Evolutionary conservation across 92 coral and sea anemone species (phyloP).

Genomic region (Heteractis magnifica): DNA sequence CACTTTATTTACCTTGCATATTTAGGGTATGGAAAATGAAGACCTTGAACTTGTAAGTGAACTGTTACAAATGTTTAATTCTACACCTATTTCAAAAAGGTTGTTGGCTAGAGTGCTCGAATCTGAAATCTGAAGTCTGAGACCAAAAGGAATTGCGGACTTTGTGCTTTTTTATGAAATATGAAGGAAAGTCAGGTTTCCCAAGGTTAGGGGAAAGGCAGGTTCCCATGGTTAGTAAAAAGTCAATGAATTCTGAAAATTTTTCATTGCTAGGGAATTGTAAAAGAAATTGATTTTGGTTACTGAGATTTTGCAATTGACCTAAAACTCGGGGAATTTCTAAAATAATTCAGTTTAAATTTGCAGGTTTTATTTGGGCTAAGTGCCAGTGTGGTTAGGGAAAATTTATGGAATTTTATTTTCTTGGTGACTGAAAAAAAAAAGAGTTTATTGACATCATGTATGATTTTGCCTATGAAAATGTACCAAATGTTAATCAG

Average conservation of each 20-base stretch:
- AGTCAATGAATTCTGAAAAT: background rate
- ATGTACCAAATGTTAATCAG: slow-evolving; percentile 44
- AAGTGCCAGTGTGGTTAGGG: too few species aligned
- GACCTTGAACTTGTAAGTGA: slow-evolving; percentile 7
- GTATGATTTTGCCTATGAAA: slow-evolving; percentile 49
- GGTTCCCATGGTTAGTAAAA: background rate
- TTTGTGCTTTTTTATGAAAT: background rate
- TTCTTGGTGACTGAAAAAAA: background rate
- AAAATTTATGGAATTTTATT: too few species aligned
- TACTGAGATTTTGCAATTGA: too few species aligned
- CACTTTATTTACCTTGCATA: too few species aligned
- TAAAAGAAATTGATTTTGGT: background rate
- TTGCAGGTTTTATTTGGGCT: too few species aligned
- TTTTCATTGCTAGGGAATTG: slow-evolving; percentile 1
- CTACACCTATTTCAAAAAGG: slow-evolving; percentile 4
- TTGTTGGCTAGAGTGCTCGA: background rate
- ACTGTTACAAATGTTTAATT: background rate
- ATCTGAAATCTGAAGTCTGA: too few species aligned
- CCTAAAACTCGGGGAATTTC: too few species aligned
- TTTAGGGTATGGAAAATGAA: too few species aligned
- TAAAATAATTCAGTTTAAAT: too few species aligned
- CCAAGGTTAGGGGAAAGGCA: background rate
- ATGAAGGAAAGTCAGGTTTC: background rate
- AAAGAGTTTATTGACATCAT: slow-evolving; percentile 16
- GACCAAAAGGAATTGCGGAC: background rate